phyloP scores from a whole-genome alignment of 1,140 invertebrate species.

The Anastrepha ludens region DNA sequence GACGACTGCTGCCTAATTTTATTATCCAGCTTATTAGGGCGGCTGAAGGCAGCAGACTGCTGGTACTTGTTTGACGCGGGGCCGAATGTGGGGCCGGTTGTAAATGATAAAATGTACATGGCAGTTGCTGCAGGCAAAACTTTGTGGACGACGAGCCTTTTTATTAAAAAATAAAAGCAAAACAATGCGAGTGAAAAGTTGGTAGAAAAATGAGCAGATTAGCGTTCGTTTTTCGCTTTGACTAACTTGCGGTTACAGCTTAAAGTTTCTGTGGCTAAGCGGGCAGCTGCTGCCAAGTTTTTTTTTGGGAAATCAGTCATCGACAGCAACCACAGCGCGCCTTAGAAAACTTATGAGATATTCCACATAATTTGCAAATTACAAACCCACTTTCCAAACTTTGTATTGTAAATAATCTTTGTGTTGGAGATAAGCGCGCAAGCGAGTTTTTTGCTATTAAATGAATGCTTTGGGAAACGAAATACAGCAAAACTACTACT shows the following conservation, averaged over 20 bases:
- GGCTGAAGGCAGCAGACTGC: neutral
- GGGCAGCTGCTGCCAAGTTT: neutral
- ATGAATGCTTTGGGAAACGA: too few species aligned
- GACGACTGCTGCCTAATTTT: constrained; percentile 19
- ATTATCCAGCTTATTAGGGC: neutral
- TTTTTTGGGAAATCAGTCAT: neutral
- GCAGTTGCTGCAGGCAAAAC: neutral
- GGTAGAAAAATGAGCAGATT: neutral
- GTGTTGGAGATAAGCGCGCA: too few species aligned
- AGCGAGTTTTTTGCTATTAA: too few species aligned
- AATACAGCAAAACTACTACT: too few species aligned
- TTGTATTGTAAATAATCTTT: too few species aligned
- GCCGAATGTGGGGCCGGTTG: too few species aligned
- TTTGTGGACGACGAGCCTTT: neutral
- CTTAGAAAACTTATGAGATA: neutral
- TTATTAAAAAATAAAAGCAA: neutral
- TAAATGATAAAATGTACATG: too few species aligned
- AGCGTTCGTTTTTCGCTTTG: neutral
- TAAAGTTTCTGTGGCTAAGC: neutral
- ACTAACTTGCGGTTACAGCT: neutral
- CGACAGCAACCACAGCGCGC: neutral
- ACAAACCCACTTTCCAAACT: too few species aligned
- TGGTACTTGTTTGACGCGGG: too few species aligned
- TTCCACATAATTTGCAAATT: too few species aligned
- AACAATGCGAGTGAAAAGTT: neutral